These are phyloP conservation scores for Spinus olivaceus DNA, from an alignment of 2,797 vertebrate genomes.

Conservation along the genomic window DNA sequence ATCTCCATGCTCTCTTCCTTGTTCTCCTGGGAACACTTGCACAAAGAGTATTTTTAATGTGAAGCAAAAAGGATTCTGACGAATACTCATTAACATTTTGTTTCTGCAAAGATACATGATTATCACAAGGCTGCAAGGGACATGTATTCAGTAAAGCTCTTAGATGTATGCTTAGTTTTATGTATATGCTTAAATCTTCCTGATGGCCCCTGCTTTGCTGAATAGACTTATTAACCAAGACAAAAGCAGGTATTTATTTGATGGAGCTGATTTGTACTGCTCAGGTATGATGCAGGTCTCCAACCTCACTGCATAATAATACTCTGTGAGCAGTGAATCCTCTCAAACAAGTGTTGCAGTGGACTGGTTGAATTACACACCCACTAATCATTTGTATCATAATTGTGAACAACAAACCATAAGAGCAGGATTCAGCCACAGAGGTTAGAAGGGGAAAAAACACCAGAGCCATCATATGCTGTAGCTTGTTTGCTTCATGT, in stretches of 20 bases:
- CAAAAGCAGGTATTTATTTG: constrained; percentile 3
- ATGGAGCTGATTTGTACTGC: not conserved
- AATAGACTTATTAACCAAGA: not conserved
- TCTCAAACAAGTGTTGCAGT: not conserved
- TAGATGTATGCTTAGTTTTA: constrained; percentile 35
- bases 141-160: not conserved
- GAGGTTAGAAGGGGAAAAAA: not conserved
- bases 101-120: constrained; percentile 49
- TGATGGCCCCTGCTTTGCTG: not conserved
- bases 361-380: not conserved
- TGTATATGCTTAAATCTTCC: constrained; percentile 5
- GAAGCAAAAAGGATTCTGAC: constrained; percentile 55
- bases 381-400: not conserved
- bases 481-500: not conserved
- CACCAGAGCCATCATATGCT: not conserved
- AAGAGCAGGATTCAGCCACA: not conserved
- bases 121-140: constrained; percentile 34
- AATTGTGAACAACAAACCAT: not conserved
- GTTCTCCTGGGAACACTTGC: constrained; percentile 60
- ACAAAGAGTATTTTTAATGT: constrained; percentile 66
- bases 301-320: not conserved
- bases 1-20: constrained; percentile 54
- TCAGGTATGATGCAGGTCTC: not conserved
- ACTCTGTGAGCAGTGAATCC: not conserved
- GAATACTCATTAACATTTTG: constrained; percentile 64